Conservation (phyloP, 2,113 vertebrate genomes). For the Motacilla alba region DNA sequence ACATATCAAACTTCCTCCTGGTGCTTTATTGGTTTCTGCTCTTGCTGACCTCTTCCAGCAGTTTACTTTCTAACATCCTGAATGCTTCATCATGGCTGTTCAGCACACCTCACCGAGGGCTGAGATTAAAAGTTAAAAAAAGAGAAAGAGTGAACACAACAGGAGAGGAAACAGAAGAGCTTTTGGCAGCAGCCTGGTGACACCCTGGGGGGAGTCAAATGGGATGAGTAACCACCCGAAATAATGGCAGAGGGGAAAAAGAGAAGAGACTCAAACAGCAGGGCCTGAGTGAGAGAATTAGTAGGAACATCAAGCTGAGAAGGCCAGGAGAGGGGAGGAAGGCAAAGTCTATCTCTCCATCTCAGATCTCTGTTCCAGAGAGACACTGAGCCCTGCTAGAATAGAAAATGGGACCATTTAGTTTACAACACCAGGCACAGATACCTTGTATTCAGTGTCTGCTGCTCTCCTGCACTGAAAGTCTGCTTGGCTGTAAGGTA, state of each 20-base stretch:
- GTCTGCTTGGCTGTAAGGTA: neutral
- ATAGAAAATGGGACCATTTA: neutral
- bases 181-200: slow-evolving; percentile 12
- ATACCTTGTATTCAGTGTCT: neutral
- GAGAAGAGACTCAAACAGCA: neutral
- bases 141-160: neutral
- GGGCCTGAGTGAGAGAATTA: neutral
- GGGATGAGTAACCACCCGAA: slow-evolving; percentile 33
- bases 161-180: slow-evolving; percentile 40
- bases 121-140: slow-evolving; percentile 62
- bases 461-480: neutral
- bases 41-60: slow-evolving; percentile 67
- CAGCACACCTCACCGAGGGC: slow-evolving; percentile 50
- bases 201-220: neutral
- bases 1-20: slow-evolving; percentile 51
- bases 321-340: neutral
- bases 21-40: slow-evolving; percentile 74
- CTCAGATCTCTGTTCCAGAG: neutral
- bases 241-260: slow-evolving; percentile 3
- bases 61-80: slow-evolving; percentile 63
- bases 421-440: neutral
- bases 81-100: slow-evolving; percentile 64
- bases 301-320: neutral
- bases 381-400: neutral
- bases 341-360: neutral